These are phyloP conservation scores for Aphodius sticticus DNA, from an alignment of 2,888 invertebrate species.

Conservation along the genomic window DNA sequence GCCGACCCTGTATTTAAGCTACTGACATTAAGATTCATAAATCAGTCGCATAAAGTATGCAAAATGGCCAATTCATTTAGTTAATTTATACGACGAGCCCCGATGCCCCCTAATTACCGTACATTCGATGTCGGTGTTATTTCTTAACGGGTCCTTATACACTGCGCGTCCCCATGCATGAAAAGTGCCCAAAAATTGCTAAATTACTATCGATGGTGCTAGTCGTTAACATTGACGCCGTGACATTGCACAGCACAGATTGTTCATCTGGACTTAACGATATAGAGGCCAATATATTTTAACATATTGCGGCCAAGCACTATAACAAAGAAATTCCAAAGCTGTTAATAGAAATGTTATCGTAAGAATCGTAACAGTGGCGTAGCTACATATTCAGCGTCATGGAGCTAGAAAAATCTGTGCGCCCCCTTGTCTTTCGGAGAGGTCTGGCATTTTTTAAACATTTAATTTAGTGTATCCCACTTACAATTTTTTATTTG, in stretches of 20 bases:
- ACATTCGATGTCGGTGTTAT: background rate
- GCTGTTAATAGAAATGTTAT: too few relatives aligned
- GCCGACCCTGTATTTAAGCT: constrained; percentile 42
- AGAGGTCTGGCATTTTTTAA: too few relatives aligned
- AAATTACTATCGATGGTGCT: background rate
- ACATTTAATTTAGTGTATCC: too few relatives aligned
- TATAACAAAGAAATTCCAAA: too few relatives aligned
- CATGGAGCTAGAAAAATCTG: too few relatives aligned
- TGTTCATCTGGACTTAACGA: background rate
- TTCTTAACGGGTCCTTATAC: background rate
- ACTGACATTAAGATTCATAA: constrained; percentile 47
- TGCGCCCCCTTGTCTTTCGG: too few relatives aligned
- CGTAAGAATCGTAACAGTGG: too few relatives aligned
- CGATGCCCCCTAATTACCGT: constrained; percentile 37
- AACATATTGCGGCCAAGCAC: too few relatives aligned
- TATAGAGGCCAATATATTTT: too few relatives aligned
- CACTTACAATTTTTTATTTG: too few relatives aligned
- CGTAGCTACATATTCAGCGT: too few relatives aligned
- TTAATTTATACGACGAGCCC: constrained; percentile 35
- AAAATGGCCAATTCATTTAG: constrained; percentile 39
- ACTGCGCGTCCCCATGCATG: background rate
- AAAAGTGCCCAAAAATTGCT: background rate
- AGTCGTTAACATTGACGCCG: background rate
- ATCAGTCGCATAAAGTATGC: constrained; percentile 40
- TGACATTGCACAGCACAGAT: background rate